Evolutionary conservation across 2,888 invertebrate genomes (phyloP).

Genomic region (Ophion costatus): DNA sequence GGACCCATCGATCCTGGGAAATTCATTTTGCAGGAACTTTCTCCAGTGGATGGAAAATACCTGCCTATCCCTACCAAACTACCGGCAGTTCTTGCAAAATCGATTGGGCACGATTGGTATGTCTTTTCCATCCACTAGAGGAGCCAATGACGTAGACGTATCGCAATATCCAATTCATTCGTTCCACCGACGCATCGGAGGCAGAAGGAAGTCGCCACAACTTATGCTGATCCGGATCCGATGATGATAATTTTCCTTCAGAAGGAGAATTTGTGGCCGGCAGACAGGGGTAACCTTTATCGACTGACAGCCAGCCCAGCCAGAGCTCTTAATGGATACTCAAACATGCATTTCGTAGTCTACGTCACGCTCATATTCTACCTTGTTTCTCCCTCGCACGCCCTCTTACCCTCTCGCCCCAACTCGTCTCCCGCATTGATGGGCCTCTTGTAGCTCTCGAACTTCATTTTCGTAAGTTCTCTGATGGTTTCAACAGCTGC

Average conservation of each 20-base stretch:
- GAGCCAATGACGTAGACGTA: not conserved
- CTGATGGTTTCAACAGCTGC: constrained; percentile 66
- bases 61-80: no score
- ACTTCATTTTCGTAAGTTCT: constrained; percentile 76
- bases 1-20: no score
- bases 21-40: not conserved
- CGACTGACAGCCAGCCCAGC: constrained; percentile 76
- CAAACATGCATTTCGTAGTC: constrained; percentile 75
- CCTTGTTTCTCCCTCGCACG: constrained; percentile 48
- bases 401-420: constrained; percentile 6
- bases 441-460: constrained; percentile 71
- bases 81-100: no score
- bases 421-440: constrained; percentile 35
- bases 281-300: constrained; percentile 71
- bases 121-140: no score
- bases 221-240: not conserved
- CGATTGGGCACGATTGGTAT: no score
- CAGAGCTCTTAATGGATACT: constrained; percentile 80
- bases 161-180: not conserved
- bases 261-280: constrained; percentile 37
- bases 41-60: no score
- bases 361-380: constrained; percentile 51
- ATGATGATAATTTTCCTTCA: constrained; percentile 1
- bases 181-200: not conserved
- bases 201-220: not conserved